These are phyloP conservation scores for Nebria salina DNA, from an alignment of 2,888 invertebrate genomes.

Conservation along the genomic window DNA sequence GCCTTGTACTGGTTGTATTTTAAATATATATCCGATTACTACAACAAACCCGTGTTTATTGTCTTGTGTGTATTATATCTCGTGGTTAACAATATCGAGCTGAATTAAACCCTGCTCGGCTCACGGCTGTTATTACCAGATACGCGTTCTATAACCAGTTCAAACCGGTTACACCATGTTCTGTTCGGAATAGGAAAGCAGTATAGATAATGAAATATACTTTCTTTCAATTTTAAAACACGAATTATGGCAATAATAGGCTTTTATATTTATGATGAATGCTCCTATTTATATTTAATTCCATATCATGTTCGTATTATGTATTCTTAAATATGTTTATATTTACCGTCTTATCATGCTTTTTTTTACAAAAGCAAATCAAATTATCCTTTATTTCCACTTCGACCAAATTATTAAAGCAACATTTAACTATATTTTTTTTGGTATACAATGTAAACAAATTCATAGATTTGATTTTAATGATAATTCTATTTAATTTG, in stretches of 20 bases:
- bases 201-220: constrained; percentile 41
- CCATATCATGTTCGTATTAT: too few relatives aligned
- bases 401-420: too few relatives aligned
- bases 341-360: too few relatives aligned
- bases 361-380: too few relatives aligned
- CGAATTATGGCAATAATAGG: not conserved
- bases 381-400: too few relatives aligned
- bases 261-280: not conserved
- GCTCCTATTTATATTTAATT: too few relatives aligned
- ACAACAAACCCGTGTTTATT: not conserved
- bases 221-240: constrained; percentile 29
- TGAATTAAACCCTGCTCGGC: constrained; percentile 42
- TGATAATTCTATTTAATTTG: too few relatives aligned
- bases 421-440: too few relatives aligned
- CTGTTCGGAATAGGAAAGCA: constrained; percentile 45
- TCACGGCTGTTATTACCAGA: constrained; percentile 46
- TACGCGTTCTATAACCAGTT: constrained; percentile 57
- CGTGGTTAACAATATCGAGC: constrained; percentile 24
- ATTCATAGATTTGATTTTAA: too few relatives aligned
- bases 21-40: not conserved
- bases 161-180: constrained; percentile 60
- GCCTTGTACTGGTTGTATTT: too few relatives aligned
- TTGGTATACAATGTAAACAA: too few relatives aligned
- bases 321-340: too few relatives aligned
- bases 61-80: not conserved